phyloP scores from a whole-genome alignment of 2,113 vertebrate genomes.

The Micronycteris hirsuta region DNA sequence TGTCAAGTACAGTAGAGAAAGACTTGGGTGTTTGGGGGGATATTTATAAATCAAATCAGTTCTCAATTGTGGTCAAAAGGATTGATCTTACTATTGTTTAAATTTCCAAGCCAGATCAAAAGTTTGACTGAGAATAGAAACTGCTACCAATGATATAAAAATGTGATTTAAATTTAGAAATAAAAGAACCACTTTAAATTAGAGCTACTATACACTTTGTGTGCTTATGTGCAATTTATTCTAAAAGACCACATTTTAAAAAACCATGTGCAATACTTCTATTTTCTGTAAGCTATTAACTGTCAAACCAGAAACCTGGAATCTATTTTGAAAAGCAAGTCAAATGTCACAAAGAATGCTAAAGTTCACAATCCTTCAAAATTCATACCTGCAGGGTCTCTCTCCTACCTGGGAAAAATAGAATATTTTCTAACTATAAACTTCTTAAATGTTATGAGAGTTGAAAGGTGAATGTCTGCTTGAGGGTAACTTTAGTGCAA shows the following conservation, averaged over 20 bases:
- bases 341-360: not conserved
- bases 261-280: not conserved
- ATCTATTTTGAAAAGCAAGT: slow-evolving; percentile 5
- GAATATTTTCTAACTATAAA: slow-evolving; percentile 4
- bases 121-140: not conserved
- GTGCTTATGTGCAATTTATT: slow-evolving; percentile 3
- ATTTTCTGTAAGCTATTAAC: slow-evolving; percentile 8
- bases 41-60: slow-evolving; percentile 22
- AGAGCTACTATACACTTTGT: not conserved
- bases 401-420: not conserved
- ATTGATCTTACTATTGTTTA: slow-evolving; percentile 2
- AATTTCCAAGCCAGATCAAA: slow-evolving; percentile 9
- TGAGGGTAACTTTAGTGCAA: not conserved
- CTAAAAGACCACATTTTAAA: not conserved
- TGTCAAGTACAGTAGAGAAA: not conserved
- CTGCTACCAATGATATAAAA: not conserved
- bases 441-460: not conserved
- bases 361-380: not conserved
- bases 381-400: not conserved
- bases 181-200: not conserved
- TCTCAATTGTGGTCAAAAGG: not conserved
- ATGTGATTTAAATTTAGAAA: slow-evolving; percentile 15
- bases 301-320: not conserved
- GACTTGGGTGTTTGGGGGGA: not conserved
- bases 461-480: not conserved